Base-by-base conservation (phyloP, 2,797 vertebrate species). In the Chromobotia macracanthus region DNA sequence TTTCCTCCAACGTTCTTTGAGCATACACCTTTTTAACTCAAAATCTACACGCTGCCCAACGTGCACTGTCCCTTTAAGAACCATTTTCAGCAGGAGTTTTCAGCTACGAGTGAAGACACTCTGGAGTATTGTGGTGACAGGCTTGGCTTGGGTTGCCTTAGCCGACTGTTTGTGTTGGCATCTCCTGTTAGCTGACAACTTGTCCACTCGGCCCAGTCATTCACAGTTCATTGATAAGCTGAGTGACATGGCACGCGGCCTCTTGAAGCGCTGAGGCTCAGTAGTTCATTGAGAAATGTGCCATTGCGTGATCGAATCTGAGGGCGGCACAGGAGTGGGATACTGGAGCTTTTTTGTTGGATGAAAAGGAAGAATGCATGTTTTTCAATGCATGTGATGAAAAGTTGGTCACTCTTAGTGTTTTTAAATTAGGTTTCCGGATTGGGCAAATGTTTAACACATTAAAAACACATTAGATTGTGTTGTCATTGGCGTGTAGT, bases 161-260 rank as follows among this genome's bases (percentile, higher is more conserved):
- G 23, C 83, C n/a, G 79, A 53, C 80, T 89, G 91, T 94, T 95
- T 95, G 90, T 82, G 83, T 95, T 95, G 95, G 95, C 93, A 83
- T 60, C 71, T 83, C 84, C 84, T 89, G 86, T 88, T 81, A 88
- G 79, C 82, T 10, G 86, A 84, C 84, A 75, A 89, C 84, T 82
- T 82, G 84, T 93, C 88, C 84, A 94, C 93, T 94, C 90, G 85
- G 79, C 80, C 88, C 87, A 84, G 85, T 88, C 87, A 91, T 95
- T 94, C 88, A 92, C 92, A 93, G 90, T 77, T 88, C 89, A 92
- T 94, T 95, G 93, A 90, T 89, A 84, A 50, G 71, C 67, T 92
- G 94, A 94, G 88, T 93, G 94, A 95, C 95, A 91, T 90, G 90
- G 84, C 90, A 86, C 67, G 71, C 71, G 71, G 83, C 75, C 78